Base-by-base conservation (phyloP, 1,140 invertebrate species). In the Drosophila tani region DNA sequence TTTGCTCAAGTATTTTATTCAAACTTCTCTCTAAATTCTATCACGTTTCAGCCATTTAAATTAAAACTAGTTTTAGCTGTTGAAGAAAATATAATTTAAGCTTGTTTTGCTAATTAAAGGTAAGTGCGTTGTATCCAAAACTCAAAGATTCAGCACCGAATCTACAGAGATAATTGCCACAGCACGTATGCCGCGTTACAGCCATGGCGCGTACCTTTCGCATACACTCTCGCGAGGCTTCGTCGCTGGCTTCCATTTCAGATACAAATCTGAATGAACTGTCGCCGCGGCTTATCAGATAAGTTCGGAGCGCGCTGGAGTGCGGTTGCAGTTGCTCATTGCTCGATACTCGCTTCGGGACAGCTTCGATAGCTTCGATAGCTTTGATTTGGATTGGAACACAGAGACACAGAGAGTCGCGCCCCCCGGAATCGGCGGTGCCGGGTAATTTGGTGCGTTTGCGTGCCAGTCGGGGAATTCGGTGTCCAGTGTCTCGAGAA, bases 201-300 rank as follows among this genome's bases (percentile, higher is more conserved):
- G 49, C 24, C 38, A 73, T 73, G 69, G 71, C 69, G 69, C 29
- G 56, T 57, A 73, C 69, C 55, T 73, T 73, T 38, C 41, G 27
- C 55, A 27, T 41, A 53, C 51, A 53, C 51, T 35, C 32, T 71
- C 69, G 75, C 75, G 65, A 51, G 55, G 77, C 70, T 75, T 78
- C 68, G 77, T 69, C 38, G 77, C 57, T 80, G 56, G 60, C 62
- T 79, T 76, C 71, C 27, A 65, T 63, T 75, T 67, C 49, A 78
- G 85, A 88, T 90, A 90, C 64, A 84, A 90, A 90, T 90, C 85
- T 90, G 79, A 90, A 90, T 81, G 81, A 75, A 90, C 71, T 90
- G 81, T 85, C 79, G 85, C 65, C 41, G 70, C 71, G 64, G 85
- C 81, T 90, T 90, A 90, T 90, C 85, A 90, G 85, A 90, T 82